These are phyloP conservation scores for Mythimna loreyi DNA, from an alignment of 2,888 invertebrate species.

Conservation along the genomic window DNA sequence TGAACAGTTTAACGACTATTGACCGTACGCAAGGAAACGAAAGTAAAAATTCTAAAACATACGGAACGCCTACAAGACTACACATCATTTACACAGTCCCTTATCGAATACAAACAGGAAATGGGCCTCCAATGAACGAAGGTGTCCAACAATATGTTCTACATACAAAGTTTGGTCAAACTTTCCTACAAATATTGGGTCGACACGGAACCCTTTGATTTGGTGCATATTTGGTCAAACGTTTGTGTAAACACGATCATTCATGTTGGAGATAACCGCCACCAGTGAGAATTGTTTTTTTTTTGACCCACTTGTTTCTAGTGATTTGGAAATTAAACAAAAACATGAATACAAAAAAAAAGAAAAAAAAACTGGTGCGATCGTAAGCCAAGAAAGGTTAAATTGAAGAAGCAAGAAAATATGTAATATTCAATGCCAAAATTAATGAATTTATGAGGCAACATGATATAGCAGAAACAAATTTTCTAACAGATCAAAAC, in stretches of 20 bases:
- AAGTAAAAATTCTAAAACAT: slow-evolving; percentile 66
- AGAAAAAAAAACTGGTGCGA: not conserved
- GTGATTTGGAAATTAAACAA: slow-evolving; percentile 54
- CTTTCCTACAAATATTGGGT: slow-evolving; percentile 71
- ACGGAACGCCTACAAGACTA: slow-evolving; percentile 62
- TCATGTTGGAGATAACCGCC: slow-evolving; percentile 65
- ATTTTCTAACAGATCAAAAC: not conserved
- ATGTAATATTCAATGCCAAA: not conserved
- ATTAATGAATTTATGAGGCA: not conserved
- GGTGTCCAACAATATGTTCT: slow-evolving; percentile 71
- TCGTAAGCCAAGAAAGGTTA: not conserved
- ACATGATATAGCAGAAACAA: not conserved
- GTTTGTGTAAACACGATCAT: slow-evolving; percentile 68
- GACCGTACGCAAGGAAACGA: slow-evolving; percentile 53
- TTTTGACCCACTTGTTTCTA: slow-evolving; percentile 60
- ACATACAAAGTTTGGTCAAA: slow-evolving; percentile 71
- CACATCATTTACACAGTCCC: slow-evolving; percentile 69
- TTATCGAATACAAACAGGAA: slow-evolving; percentile 78
- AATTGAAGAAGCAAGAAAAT: not conserved
- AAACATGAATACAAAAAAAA: slow-evolving; percentile 18
- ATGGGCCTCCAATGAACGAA: slow-evolving; percentile 69
- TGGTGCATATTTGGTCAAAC: slow-evolving; percentile 65
- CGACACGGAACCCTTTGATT: slow-evolving; percentile 72
- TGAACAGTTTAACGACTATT: slow-evolving; percentile 25
- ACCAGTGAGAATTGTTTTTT: slow-evolving; percentile 56